Base-by-base conservation (phyloP, 2,113 vertebrate species). In the Tyto alba region DNA sequence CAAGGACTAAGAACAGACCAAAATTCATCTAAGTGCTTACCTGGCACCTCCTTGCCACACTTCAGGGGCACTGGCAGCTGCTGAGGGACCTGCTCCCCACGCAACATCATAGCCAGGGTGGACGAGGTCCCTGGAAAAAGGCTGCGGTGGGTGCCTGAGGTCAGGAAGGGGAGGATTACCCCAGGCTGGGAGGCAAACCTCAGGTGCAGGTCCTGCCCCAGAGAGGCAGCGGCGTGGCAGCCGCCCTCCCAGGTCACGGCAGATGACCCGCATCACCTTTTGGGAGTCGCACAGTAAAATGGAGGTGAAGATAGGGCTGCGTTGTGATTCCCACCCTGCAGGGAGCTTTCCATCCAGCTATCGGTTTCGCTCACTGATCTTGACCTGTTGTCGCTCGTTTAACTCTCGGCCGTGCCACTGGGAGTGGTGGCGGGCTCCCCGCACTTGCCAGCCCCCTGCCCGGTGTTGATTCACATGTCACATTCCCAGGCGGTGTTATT, bases 401-500 rank as follows among this genome's bases (percentile, higher is more conserved):
- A 71, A 48, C 34, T 29, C 66, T 22, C 0, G 1, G 36, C 59
- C 10, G 1, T 17, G 69, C 9, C 45, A 21, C 34, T 0, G 0
- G 30, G 27, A 83, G 72, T 1, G 0, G 56, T 1, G 8, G 41
- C 43, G 77, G 87, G 80, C 20, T 73, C 36, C 38, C 36, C 1
- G 4, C 12, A 1, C 57, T 10, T 29, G 25, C 66, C 76, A 84
- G 59, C 38, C 73, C 69, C 47, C 47, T 64, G 90, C 32, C 67
- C 43, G 0, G 0, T 22, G 41, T 22, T 83, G 91, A 79, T 71
- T 94, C 92, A 89, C 62, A 20, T 71, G 80, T 87, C 93, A 96
- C 68, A 85, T 67, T 94, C 84, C 92, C 84, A 67, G 73, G 86
- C 77, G 90, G 78, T 95, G 96, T 97, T 96, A 94, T 96, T 85